phyloP scores from a whole-genome alignment of 2,888 invertebrate species.

The Xylota segnis region DNA sequence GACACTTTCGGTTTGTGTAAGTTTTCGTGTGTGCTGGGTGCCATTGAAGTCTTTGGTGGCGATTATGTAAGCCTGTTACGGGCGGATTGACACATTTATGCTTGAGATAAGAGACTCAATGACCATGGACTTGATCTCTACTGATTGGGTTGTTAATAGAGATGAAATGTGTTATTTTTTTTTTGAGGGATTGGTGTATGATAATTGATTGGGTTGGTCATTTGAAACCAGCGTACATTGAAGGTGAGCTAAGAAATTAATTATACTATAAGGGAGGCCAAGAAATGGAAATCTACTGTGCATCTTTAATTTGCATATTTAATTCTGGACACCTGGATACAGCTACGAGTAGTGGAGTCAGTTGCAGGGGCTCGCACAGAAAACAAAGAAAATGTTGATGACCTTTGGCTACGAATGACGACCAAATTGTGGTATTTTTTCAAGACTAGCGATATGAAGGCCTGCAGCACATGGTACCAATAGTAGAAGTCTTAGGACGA shows the following conservation, averaged over 20 bases:
- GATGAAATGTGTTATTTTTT: neutral
- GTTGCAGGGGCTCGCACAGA: too few relatives aligned
- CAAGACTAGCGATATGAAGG: too few relatives aligned
- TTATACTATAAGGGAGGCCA: neutral
- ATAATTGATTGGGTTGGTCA: conserved; percentile 16
- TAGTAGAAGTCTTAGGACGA: too few relatives aligned
- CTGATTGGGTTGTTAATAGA: conserved; percentile 35
- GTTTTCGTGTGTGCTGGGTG: conserved; percentile 57
- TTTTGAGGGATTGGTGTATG: neutral
- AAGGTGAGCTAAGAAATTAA: neutral
- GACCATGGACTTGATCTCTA: conserved; percentile 70
- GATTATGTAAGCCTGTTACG: conserved; percentile 53
- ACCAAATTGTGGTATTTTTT: too few relatives aligned
- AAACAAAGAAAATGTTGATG: too few relatives aligned
- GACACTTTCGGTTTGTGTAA: conserved; percentile 47
- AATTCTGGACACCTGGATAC: too few relatives aligned
- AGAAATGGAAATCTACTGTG: too few relatives aligned
- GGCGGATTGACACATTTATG: conserved; percentile 25
- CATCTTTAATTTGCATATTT: too few relatives aligned
- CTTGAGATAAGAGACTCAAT: conserved; percentile 22
- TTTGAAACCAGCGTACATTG: neutral
- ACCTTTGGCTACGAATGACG: too few relatives aligned
- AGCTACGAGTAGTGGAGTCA: too few relatives aligned
- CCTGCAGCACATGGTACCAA: too few relatives aligned
- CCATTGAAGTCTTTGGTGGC: conserved; percentile 29